Percentiles rank a stretch among this genome's conserved stretches.
Conservation (phyloP, 1,140 invertebrate genomes). For the Onthophagus taurus region DNA sequence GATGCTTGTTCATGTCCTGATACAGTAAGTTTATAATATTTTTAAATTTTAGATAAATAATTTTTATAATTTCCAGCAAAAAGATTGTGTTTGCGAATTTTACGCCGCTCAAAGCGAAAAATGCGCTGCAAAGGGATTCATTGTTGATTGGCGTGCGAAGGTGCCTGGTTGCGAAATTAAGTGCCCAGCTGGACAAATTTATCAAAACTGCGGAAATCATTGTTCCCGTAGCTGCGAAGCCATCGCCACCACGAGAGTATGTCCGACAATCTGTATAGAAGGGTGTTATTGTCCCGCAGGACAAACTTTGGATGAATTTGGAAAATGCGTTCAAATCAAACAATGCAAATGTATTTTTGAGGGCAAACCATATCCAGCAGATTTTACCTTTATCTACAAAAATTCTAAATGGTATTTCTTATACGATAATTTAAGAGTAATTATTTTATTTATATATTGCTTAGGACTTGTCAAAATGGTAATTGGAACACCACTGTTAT, state of each 20-base stretch:
- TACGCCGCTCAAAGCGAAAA: neutral
- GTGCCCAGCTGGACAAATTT: neutral
- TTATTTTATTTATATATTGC: too few relatives aligned
- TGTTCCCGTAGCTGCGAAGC: neutral
- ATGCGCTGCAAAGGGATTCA: neutral
- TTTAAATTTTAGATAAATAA: neutral
- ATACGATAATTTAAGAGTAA: too few relatives aligned
- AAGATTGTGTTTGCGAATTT: neutral
- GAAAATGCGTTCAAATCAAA: neutral
- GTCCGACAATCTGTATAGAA: neutral
- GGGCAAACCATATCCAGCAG: too few relatives aligned
- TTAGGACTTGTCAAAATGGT: too few relatives aligned
- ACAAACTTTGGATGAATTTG: neutral
- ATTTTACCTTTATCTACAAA: too few relatives aligned
- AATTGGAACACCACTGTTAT: too few relatives aligned
- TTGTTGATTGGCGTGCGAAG: neutral
- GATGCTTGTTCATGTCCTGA: neutral
- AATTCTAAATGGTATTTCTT: too few relatives aligned
- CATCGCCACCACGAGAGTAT: neutral
- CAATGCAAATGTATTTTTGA: conserved; percentile 5
- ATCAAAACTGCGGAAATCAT: neutral
- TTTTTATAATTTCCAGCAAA: neutral
- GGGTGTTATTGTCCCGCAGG: neutral
- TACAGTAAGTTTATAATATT: neutral
- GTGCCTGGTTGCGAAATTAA: neutral